These are phyloP conservation scores for Pheosia gnoma DNA, from an alignment of 2,888 invertebrate species.

Conservation along the genomic window DNA sequence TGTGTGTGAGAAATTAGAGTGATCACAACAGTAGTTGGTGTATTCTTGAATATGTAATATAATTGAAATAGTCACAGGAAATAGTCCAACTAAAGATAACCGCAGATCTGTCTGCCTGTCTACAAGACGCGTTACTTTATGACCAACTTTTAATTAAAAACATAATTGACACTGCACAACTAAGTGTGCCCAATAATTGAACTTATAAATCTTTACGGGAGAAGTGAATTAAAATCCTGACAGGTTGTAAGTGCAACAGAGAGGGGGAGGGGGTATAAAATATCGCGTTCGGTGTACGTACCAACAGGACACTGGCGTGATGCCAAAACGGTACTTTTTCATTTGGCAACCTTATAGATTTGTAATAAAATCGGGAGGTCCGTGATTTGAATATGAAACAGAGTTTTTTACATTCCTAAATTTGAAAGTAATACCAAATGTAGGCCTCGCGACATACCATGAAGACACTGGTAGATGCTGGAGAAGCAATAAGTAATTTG, in stretches of 20 bases:
- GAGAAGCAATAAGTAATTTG: too few relatives aligned
- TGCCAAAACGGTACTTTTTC: conserved; percentile 38
- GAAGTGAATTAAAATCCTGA: conserved; percentile 47
- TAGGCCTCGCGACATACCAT: not conserved
- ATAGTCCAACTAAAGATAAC: too few relatives aligned
- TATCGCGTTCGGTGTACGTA: conserved; percentile 41
- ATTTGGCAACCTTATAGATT: conserved; percentile 37
- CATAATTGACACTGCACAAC: conserved; percentile 6
- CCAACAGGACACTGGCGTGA: conserved; percentile 38
- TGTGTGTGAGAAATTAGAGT: too few relatives aligned
- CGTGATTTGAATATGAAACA: conserved; percentile 12
- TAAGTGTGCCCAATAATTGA: conserved; percentile 24
- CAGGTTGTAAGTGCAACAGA: conserved; percentile 33
- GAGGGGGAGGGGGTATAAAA: conserved; percentile 30
- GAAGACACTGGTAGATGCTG: not conserved
- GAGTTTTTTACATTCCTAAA: not conserved
- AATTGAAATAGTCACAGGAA: too few relatives aligned
- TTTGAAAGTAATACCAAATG: not conserved
- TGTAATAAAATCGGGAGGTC: conserved; percentile 38
- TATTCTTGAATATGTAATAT: too few relatives aligned
- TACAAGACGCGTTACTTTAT: not conserved
- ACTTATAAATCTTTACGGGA: conserved; percentile 35
- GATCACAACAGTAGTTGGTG: too few relatives aligned
- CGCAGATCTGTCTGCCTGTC: too few relatives aligned
- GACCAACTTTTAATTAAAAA: not conserved